These are phyloP conservation scores for Allacma fusca DNA, from an alignment of 2,888 invertebrate genomes.

Conservation along the genomic window DNA sequence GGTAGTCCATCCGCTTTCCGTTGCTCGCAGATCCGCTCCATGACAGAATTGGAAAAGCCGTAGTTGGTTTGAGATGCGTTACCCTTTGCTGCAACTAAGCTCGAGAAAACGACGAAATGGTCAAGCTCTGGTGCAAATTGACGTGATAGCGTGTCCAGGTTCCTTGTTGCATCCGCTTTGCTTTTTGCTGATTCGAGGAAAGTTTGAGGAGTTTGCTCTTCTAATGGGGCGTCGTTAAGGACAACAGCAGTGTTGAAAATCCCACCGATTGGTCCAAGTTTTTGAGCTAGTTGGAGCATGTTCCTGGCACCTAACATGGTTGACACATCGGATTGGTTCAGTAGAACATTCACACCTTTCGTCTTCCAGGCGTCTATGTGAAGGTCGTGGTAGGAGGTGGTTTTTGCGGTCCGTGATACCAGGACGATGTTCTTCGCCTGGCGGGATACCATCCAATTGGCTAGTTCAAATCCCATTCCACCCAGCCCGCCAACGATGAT, in stretches of 20 bases:
- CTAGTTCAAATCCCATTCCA: constrained; percentile 89
- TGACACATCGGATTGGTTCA: constrained; percentile 67
- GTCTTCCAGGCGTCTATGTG: constrained; percentile 69
- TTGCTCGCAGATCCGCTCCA: constrained; percentile 69
- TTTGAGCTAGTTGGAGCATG: constrained; percentile 57
- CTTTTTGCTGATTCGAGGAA: constrained; percentile 66
- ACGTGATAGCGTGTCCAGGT: constrained; percentile 67
- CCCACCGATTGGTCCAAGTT: constrained; percentile 66
- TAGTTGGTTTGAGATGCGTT: constrained; percentile 71
- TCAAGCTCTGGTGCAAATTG: constrained; percentile 63
- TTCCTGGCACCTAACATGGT: constrained; percentile 62
- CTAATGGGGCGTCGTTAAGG: constrained; percentile 65
- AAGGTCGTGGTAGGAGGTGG: constrained; percentile 82
- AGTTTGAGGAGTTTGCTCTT: constrained; percentile 65
- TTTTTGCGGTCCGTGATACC: constrained; percentile 80
- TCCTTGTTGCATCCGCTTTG: constrained; percentile 67
- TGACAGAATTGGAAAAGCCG: constrained; percentile 70
- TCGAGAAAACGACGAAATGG: constrained; percentile 70
- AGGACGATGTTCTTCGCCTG: constrained; percentile 82
- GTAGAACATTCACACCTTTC: constrained; percentile 73
- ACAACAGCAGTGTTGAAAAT: constrained; percentile 71
- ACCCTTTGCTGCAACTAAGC: constrained; percentile 69
- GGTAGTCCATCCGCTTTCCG: constrained; percentile 65
- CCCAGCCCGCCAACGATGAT: constrained; percentile 80
- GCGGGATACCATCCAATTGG: constrained; percentile 83